Evolutionary conservation across 1,140 invertebrate species (phyloP), one percentile per base, ranked within the genome.

Genomic region (Ostrea denselamellosa): DNA sequence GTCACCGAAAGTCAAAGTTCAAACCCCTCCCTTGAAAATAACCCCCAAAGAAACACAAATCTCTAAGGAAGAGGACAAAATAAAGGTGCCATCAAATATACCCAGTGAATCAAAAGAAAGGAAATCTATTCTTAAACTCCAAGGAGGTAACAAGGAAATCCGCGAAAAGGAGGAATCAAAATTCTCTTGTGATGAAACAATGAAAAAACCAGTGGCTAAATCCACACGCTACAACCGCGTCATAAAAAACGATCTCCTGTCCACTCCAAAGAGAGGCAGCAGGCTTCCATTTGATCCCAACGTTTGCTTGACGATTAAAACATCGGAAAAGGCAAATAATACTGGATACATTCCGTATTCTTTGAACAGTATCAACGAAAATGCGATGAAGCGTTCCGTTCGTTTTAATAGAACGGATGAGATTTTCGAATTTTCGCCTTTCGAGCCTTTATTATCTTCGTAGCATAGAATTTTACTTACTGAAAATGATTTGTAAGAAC

Each of bases 391-490:
- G 19, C 85, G 85, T 2, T 86, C 85, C 2, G 85, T 86, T 12
- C 65, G 85, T 7, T 86, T 86, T 53, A 86, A 77, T 53, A 53
- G 54, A 56, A 71, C 85, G 14, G 85, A 86, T 62, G 85, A 86
- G 54, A 53, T 86, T 77, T 77, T 77, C 81, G 85, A 86, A 86
- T 86, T 77, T 86, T 34, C 71, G 65, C 85, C 85, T 2, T 86
- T 68, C 22, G 85, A 86, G n/a, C 85, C 85, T 17, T 71, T 86
- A 86, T 77, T 71, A 25, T 71, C 68, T 71, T 71, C 68, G 22
- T 71, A 71, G 28, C 25, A 12, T 28, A 22, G 3, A 34, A 34
- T 14, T 71, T 71, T 14, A 28, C 4, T 34, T 71, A 28, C 9
- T 71, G 25, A 71, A 14, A 25, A 71, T 25, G 68, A 71, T 71